phyloP scores from a whole-genome alignment of 1,140 invertebrate species.

The Pseudomyrmex sp. region DNA sequence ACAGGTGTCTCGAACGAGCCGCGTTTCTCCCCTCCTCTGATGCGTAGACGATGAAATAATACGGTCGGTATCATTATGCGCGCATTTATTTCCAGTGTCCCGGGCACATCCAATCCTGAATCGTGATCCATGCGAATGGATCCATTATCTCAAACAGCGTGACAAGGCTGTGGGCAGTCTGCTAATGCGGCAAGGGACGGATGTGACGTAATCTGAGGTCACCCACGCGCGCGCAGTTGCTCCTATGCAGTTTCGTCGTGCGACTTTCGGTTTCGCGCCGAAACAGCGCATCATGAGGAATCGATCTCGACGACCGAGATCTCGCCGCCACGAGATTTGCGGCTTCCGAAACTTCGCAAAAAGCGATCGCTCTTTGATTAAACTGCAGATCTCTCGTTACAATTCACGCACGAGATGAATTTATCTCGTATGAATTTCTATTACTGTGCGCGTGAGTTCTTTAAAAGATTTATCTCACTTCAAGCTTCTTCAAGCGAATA shows the following conservation, averaged over 20 bases:
- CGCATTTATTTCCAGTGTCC: constrained; percentile 82
- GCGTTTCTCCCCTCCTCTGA: constrained; percentile 41
- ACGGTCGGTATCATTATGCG: constrained; percentile 77
- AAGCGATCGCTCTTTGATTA: background rate
- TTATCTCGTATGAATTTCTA: too few species aligned
- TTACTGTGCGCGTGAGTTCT: too few species aligned
- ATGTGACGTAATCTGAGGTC: constrained; percentile 85
- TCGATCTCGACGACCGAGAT: constrained; percentile 32
- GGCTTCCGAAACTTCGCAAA: background rate
- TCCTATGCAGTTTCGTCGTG: constrained; percentile 51
- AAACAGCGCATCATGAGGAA: constrained; percentile 24
- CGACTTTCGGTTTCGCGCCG: background rate
- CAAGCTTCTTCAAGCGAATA: background rate
- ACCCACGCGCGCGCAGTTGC: constrained; percentile 78
- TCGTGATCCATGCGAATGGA: constrained; percentile 83
- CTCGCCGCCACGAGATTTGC: background rate
- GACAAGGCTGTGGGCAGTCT: constrained; percentile 84
- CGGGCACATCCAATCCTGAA: constrained; percentile 80
- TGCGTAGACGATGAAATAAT: constrained; percentile 72
- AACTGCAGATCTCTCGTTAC: background rate
- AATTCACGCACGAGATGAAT: background rate
- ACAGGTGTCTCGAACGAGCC: constrained; percentile 65
- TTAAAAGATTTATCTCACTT: background rate
- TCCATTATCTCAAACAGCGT: constrained; percentile 84
- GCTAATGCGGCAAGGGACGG: constrained; percentile 83